These are phyloP conservation scores for Cenopis cana DNA, from an alignment of 2,888 invertebrate species.

Conservation along the genomic window DNA sequence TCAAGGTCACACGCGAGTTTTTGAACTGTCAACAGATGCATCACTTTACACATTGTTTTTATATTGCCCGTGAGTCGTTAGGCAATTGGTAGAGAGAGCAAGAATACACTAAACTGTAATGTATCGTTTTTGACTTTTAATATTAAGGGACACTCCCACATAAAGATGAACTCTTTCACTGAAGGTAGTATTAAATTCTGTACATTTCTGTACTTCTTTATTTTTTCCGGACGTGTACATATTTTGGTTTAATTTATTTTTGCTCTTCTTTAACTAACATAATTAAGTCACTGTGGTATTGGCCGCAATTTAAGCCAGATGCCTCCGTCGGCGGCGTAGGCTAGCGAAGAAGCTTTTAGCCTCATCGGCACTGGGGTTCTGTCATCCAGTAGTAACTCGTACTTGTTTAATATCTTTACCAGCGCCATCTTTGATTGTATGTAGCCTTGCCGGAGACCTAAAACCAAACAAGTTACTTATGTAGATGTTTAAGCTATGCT, in stretches of 20 bases:
- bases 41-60: not conserved
- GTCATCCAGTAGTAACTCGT: conserved; percentile 67
- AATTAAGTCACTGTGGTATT: conserved; percentile 45
- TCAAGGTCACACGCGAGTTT: conserved; percentile 27
- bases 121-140: not conserved
- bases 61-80: not conserved
- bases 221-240: not conserved
- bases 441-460: conserved; percentile 79
- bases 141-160: not conserved
- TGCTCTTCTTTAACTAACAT: not conserved
- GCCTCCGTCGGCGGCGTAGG: conserved; percentile 70
- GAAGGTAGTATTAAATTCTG: not conserved
- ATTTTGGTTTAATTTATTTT: not conserved
- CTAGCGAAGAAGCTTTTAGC: conserved; percentile 67
- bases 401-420: conserved; percentile 70
- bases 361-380: conserved; percentile 68
- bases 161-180: not conserved
- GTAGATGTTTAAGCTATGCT: not conserved
- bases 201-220: not conserved
- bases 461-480: conserved; percentile 31
- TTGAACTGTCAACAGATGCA: conserved; percentile 28
- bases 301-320: conserved; percentile 72
- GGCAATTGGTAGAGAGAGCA: not conserved
- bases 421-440: conserved; percentile 78
- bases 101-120: not conserved